Evolutionary conservation across 37 sponge, comb jelly and placozoan genomes (phyloP), one percentile per base, ranked within the genome.

Genomic region (Halichondria panicea): DNA sequence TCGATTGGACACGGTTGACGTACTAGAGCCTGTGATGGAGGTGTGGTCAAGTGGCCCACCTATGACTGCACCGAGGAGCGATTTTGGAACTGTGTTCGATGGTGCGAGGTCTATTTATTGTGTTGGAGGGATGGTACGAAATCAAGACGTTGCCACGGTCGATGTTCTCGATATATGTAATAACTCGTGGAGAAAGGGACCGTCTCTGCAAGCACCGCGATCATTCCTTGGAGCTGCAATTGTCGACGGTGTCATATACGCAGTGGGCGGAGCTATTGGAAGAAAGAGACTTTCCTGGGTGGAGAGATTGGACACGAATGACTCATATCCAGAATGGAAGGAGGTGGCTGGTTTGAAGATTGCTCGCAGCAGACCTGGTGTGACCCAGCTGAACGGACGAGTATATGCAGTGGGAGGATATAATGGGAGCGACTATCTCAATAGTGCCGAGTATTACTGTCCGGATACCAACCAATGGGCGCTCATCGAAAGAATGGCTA

Each of bases 331-430:
- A 3, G 0, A 11, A 22, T 81, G 82, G 82, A 46, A 27, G 19
- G 4, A 24, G 9, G 63, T 71, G 11, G 72, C 82, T 36, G 55
- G 28, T 18, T n/a, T 81, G 36, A 81, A 71, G 50, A 33, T 66
- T 3, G 48, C 82, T 54, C 60, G 82, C 8, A 81, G 82, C 53
- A 40, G 82, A 0, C 82, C 82, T 6, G 82, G 74, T 0, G 82
- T 81, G 7, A 74, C 43, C 9, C 5, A 63, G 3, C 65, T 54
- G 37, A 48, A 66, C n/a, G 73, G 73, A 1, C 36, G 35, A 2
- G 19, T 81, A 27, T 81, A 72, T 43, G 82, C 82, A 3, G 62
- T 81, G 48, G 82, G 82, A 1, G 82, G 82, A 0, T 81, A 81
- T 43, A 38, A 63, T 36, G 82, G 82, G 18, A 45, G 9, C 2